phyloP scores from a whole-genome alignment of 2,113 vertebrate genomes.

The Murina feae region DNA sequence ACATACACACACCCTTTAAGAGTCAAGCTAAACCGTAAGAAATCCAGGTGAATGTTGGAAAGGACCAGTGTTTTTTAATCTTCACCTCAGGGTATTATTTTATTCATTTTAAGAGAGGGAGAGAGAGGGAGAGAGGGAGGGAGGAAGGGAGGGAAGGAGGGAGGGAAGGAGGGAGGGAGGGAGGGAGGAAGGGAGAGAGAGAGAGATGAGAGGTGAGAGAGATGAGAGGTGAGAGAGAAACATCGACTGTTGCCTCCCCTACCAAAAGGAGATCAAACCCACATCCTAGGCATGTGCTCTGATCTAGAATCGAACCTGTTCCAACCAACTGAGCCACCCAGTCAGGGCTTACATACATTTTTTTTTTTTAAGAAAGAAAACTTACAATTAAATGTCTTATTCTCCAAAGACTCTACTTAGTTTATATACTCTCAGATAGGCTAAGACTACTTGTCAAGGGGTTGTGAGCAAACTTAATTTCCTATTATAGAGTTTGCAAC shows the following conservation, averaged over 20 bases:
- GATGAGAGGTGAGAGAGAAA: not conserved
- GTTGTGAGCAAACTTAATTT: slow-evolving; percentile 26
- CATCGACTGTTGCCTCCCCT: not conserved
- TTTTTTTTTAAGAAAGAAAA: not conserved
- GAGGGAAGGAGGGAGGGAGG: too few species aligned
- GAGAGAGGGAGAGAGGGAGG: too few species aligned
- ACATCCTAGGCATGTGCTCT: too few species aligned
- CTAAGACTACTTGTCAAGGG: not conserved
- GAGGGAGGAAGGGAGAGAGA: too few species aligned
- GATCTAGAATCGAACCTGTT: not conserved
- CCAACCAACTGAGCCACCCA: not conserved
- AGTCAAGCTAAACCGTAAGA: not conserved
- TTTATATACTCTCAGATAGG: not conserved
- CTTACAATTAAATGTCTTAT: not conserved
- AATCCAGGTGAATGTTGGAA: not conserved
- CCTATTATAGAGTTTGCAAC: not conserved
- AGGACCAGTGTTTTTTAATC: not conserved
- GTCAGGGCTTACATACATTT: not conserved
- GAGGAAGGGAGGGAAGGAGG: too few species aligned
- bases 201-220: not conserved
- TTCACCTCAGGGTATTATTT: not conserved
- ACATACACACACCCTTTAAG: not conserved
- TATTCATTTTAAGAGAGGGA: not conserved
- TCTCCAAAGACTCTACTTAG: not conserved
- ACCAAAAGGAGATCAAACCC: not conserved